Conservation (phyloP, 2,113 vertebrate genomes). For the Bothrops jararaca region DNA sequence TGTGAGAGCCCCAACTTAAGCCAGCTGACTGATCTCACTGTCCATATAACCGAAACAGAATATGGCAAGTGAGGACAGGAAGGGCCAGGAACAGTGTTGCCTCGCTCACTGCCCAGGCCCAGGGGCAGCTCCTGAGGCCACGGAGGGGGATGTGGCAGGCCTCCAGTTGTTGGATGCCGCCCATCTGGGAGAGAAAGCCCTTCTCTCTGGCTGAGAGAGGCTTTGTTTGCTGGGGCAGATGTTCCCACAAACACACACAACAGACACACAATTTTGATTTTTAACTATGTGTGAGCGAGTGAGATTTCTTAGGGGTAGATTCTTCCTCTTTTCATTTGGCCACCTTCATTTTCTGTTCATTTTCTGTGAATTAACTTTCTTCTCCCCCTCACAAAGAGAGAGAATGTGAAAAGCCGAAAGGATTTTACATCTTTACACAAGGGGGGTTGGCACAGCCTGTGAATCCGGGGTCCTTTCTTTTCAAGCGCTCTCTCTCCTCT, state of each 20-base stretch:
- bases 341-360: slow-evolving; percentile 64
- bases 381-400: slow-evolving; percentile 67
- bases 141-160: background rate
- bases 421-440: slow-evolving; percentile 37
- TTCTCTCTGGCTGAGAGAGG: background rate
- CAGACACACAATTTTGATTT: background rate
- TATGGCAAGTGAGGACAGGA: background rate
- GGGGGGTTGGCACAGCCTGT: slow-evolving; percentile 72
- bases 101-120: background rate
- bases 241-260: background rate
- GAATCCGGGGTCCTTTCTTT: slow-evolving; percentile 77
- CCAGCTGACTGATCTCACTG: background rate
- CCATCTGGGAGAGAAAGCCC: background rate
- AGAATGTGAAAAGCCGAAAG: slow-evolving; percentile 62
- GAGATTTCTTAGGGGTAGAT: slow-evolving; percentile 16
- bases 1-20: background rate
- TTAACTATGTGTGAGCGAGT: background rate
- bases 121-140: too few relatives aligned
- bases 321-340: slow-evolving; percentile 32
- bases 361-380: slow-evolving; percentile 61
- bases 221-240: background rate
- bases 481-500: slow-evolving; percentile 66
- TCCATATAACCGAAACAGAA: too few relatives aligned
- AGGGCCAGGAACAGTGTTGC: background rate
- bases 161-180: background rate